Evolutionary conservation across 2,888 invertebrate genomes (phyloP), one percentile per base, ranked within the genome.

Genomic region (Melitaea athalia): DNA sequence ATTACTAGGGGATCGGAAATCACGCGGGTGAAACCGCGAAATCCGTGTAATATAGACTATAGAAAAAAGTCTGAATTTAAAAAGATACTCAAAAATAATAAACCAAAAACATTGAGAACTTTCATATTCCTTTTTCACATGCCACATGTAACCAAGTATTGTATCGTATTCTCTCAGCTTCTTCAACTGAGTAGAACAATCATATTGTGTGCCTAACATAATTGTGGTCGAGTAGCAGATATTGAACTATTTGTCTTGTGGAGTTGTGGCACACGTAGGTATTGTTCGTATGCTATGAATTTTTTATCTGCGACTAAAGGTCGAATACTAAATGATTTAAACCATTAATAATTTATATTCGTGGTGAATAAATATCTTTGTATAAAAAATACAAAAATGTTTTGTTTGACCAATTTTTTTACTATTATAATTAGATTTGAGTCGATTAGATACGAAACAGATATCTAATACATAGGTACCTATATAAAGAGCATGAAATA

Each of bases 261-360:
- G 11, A 1, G 10, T 52, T 24, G 52, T 11, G 31, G 11, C 14
- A 45, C 24, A 12, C 52, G 52, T 52, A 15, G 52, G 11, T 24
- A 52, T 52, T 52, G 52, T 52, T 31, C 11, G 52, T 52, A 52
- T 24, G 17, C 6, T 17, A 52, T 52, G 31, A 24, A 52, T 52
- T 52, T 52, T 52, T 52, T 52, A 52, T 52, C 24, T 52, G 24
- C 17, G 17, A 17, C 0, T 31, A 12, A 24, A 52, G 52, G 31
- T 31, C 52, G 24, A 12, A 12, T 17, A 17, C 24, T 24, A 52
- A 17, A 12, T 12, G 52, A 12, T 52, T 31, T 24, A 24, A 12
- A 12, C 0, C 52, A 24, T 10, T 52, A 11, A 24, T 17, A 17
- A 3, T 52, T 8, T 11, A 5, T 12, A 0, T 14, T 49, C n/a